Evolutionary conservation across 2,888 invertebrate species (phyloP).

Genomic region (Sipunculus nudus): DNA sequence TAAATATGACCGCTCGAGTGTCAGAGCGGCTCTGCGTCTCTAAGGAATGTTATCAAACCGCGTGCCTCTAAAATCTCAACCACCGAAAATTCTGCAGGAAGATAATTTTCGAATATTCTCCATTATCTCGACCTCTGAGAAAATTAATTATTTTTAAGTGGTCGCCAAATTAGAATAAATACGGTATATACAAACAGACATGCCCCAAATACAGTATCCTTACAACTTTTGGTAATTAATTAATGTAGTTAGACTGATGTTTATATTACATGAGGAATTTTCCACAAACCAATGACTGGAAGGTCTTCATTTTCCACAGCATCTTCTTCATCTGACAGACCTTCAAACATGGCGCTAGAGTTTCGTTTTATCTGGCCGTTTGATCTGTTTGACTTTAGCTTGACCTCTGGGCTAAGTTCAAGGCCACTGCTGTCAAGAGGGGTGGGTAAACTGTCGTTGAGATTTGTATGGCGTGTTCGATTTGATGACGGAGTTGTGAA

Average conservation of each 20-base stretch:
- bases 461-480: neutral
- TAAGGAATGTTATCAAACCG: too few relatives aligned
- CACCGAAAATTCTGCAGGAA: neutral
- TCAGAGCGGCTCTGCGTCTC: too few relatives aligned
- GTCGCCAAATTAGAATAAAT: too few relatives aligned
- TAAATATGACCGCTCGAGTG: too few relatives aligned
- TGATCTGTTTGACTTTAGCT: neutral
- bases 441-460: slow-evolving; percentile 21
- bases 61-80: too few relatives aligned
- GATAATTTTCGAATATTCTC: neutral
- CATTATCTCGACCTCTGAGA: neutral
- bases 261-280: too few relatives aligned
- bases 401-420: neutral
- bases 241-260: too few relatives aligned
- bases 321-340: slow-evolving; percentile 21
- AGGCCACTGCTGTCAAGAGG: slow-evolving; percentile 7
- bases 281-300: slow-evolving; percentile 14
- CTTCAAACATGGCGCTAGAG: slow-evolving; percentile 19
- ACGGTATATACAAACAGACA: too few relatives aligned
- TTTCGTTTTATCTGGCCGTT: slow-evolving; percentile 12
- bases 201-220: too few relatives aligned
- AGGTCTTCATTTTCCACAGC: slow-evolving; percentile 8
- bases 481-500: slow-evolving; percentile 24
- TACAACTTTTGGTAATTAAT: neutral
- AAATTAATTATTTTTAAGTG: too few relatives aligned